phyloP scores from a whole-genome alignment of 92 coral and sea anemone genomes.

The Blastomussa wellsi region DNA sequence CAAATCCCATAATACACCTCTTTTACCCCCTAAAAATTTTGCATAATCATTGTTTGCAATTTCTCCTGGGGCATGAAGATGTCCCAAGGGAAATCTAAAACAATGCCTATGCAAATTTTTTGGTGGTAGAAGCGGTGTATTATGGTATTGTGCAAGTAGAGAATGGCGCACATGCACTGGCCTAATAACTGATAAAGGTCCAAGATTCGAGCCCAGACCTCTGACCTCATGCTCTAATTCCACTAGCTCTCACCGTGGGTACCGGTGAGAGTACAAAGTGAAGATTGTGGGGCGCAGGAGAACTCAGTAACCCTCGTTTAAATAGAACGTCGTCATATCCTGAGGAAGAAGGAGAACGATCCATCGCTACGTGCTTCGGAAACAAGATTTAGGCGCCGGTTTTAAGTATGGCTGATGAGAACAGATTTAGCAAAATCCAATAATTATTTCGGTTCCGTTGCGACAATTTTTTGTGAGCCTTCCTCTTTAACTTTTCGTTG shows the following conservation, averaged over 20 bases:
- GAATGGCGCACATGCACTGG: neutral
- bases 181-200: neutral
- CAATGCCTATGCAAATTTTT: too few species aligned
- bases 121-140: too few species aligned
- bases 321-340: neutral
- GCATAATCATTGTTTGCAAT: too few species aligned
- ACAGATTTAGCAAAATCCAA: neutral
- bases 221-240: neutral
- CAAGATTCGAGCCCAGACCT: neutral
- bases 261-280: neutral
- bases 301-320: neutral
- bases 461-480: neutral
- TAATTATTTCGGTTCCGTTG: neutral
- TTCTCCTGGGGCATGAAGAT: too few species aligned
- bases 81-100: too few species aligned
- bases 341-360: neutral
- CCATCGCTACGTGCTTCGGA: neutral
- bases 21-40: too few species aligned
- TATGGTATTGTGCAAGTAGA: too few species aligned
- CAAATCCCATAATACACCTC: too few species aligned
- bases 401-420: neutral
- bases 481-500: neutral
- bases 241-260: neutral
- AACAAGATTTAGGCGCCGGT: neutral
- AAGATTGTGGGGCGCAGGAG: neutral